phyloP scores from a whole-genome alignment of 2,888 invertebrate genomes.

The Dynastes tityus region DNA sequence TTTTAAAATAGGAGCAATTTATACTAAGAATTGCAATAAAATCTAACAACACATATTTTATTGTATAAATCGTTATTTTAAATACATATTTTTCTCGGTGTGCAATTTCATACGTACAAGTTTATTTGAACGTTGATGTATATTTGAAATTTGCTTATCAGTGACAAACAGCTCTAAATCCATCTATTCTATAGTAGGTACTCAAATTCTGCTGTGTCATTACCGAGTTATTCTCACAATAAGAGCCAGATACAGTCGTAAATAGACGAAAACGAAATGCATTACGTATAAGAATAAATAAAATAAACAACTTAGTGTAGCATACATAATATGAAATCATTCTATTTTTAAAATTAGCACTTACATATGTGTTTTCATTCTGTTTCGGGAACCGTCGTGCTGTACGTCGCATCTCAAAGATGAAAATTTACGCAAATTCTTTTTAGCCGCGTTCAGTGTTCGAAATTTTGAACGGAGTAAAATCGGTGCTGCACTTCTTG shows the following conservation, averaged over 20 bases:
- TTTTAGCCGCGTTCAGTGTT: conserved; percentile 1
- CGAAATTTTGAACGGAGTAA: background rate
- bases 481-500: background rate
- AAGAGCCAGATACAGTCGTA: background rate
- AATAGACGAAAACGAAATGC: background rate
- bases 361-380: conserved; percentile 25
- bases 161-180: background rate
- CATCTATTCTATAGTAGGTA: background rate
- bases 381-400: background rate
- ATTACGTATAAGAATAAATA: conserved; percentile 19
- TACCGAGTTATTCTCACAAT: conserved; percentile 13
- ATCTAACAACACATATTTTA: no score
- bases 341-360: conserved; percentile 43
- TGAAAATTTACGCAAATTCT: conserved; percentile 20
- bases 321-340: conserved; percentile 40
- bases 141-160: conserved; percentile 6
- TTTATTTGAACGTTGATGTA: background rate
- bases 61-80: no score
- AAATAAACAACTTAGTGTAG: conserved; percentile 25
- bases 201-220: conserved; percentile 48
- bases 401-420: conserved; percentile 27
- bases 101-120: background rate
- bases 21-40: no score
- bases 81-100: no score
- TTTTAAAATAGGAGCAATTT: no score